phyloP scores from a whole-genome alignment of 2,113 vertebrate species.

The Myxocyprinus asiaticus region DNA sequence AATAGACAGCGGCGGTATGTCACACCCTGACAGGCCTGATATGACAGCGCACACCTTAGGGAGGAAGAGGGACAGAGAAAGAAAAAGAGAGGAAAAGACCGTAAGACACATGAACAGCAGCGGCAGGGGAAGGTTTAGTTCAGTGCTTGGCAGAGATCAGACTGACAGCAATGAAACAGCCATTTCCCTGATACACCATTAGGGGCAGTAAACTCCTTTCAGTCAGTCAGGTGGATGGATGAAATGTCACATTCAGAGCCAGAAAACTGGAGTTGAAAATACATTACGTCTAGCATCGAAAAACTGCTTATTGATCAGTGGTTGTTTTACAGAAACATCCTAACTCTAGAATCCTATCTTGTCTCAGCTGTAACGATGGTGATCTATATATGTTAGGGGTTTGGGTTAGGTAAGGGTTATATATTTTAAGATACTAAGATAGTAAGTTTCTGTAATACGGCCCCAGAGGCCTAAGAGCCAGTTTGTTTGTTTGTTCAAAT shows the following conservation, averaged over 20 bases:
- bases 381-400: too few species aligned
- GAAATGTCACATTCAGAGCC: constrained; percentile 7
- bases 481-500: too few species aligned
- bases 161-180: constrained; percentile 25
- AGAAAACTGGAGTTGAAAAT: not conserved
- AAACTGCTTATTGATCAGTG: not conserved
- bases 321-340: too few species aligned
- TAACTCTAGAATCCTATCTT: too few species aligned
- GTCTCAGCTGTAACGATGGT: too few species aligned
- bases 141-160: constrained; percentile 46
- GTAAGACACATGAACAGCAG: constrained; percentile 51
- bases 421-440: too few species aligned
- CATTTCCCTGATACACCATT: constrained; percentile 52
- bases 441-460: too few species aligned
- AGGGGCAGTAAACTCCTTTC: constrained; percentile 52
- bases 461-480: too few species aligned
- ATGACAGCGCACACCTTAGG: constrained; percentile 92
- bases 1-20: constrained; percentile 92
- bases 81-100: not conserved
- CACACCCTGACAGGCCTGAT: constrained; percentile 93
- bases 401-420: too few species aligned
- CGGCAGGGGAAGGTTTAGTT: constrained; percentile 54
- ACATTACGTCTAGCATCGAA: not conserved
- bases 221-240: constrained; percentile 10
- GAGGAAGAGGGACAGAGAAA: constrained; percentile 42